Base-by-base conservation (phyloP, 1,140 invertebrate genomes). In the Drosophila bipectinata region DNA sequence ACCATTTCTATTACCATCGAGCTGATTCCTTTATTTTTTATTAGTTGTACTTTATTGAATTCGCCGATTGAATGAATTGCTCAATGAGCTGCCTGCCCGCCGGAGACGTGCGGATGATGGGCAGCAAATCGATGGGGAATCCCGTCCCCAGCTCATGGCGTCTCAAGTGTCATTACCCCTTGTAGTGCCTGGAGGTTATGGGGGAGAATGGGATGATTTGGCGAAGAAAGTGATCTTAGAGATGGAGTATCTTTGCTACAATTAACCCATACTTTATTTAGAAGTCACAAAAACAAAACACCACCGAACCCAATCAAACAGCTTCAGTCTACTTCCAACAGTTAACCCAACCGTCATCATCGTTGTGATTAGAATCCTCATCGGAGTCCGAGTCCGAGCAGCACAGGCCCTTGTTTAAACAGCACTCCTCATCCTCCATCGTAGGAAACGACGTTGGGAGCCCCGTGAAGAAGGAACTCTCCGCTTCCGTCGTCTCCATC, bases 31-130 rank as follows among this genome's bases (percentile, higher is more conserved):
- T 81, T 68, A 75, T 75, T 87, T 71, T 85, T 85, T 85, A 85
- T 87, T 85, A 85, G 82, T 85, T 85, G 82, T 85, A 82, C 82
- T 85, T 87, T 87, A 85, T 85, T 85, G 82, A 85, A 85, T 85
- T 87, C 78, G 66, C 67, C 82, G 83, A 82, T 85, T 87, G 64
- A 85, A 85, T 85, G 82, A 85, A 87, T 87, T 85, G 82, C 74
- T 81, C 74, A 85, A 85, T 87, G 74, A 87, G 74, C 80, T 79
- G 44, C 48, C 60, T 79, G 44, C 48, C 60, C 39, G 52, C 24
- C 55, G 57, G 61, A 61, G 58, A 73, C 30, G 58, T 73, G 67
- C 68, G 69, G 69, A 54, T 72, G 49, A 72, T 62, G 68, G 61
- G 68, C 68, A 53, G 69, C 30, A 49, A 71, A 62, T 62, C 62